Base-by-base conservation (phyloP, 2,888 invertebrate species). In the Sthenelais limicola region DNA sequence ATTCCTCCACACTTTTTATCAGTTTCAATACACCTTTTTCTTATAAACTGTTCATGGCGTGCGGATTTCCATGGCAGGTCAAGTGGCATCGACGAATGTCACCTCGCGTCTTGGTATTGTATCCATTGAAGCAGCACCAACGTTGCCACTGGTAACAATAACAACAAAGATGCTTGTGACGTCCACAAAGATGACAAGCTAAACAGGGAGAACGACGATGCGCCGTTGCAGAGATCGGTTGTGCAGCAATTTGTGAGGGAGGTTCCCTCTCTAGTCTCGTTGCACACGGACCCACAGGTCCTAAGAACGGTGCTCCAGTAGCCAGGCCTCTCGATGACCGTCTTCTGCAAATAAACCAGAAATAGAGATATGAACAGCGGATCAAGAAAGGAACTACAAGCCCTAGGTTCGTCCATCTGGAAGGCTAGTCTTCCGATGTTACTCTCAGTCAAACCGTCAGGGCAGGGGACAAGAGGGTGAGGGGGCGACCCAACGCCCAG, bases 281-380 rank as follows among this genome's bases (percentile, higher is more conserved):
- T 70, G 28, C 70, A 70, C 28, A 26, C 54, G n/a, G 52, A 12
- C 18, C 70, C 70, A 33, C 70, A 70, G 3, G 70, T 70, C 35
- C 70, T 33, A 1, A 70, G 26, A 21, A 70, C 70, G 26, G 70
- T 21, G 70, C 51, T 43, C 38, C 51, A 54, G 18, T 54, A 18
- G 3, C 56, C 56, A 9, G 38, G 51, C n/a, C 26, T 9, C 28
- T 35, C 33, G 5, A 70, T 51, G 18, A 70, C 70, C 33, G 51
- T 70, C 47, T 70, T 70, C 70, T 70, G 70, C 4, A 70, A 70
- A 28, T 21, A 33, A 33, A 62, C 12, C n/a, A 21, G 32, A 18
- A 62, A 21, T 3, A 62, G 32, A 12, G 62, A 30, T 3, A 15
- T 7, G 3, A 7, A 21, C 21, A 48, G 48, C 4, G 48, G 48